phyloP scores from a whole-genome alignment of 1,140 invertebrate genomes.

The Scaptomyza montana region DNA sequence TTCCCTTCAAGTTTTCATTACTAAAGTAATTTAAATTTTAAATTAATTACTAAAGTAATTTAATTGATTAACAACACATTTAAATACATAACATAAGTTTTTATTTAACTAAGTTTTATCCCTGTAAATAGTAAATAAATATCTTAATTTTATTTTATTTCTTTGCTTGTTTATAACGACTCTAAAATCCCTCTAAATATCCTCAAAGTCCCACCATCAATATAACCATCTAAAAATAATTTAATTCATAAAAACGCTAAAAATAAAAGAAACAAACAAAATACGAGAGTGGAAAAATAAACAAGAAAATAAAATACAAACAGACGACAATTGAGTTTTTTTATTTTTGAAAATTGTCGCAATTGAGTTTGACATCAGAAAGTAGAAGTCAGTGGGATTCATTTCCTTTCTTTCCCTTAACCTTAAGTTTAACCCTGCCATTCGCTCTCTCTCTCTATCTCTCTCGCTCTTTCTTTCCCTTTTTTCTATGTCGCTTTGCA shows the following conservation, averaged over 20 bases:
- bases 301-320: constrained; percentile 6
- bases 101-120: neutral
- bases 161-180: too few species aligned
- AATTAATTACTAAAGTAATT: too few species aligned
- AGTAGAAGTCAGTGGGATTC: constrained; percentile 13
- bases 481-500: constrained; percentile 15
- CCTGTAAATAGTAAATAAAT: too few species aligned
- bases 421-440: neutral
- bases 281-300: constrained; percentile 9
- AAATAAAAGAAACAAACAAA: constrained; percentile 13
- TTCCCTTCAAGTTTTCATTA: too few species aligned
- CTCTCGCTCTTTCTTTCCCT: neutral
- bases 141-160: too few species aligned
- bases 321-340: constrained; percentile 21
- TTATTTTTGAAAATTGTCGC: neutral
- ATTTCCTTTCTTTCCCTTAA: constrained; percentile 2
- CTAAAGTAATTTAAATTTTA: too few species aligned
- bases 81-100: too few species aligned
- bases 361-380: constrained; percentile 2
- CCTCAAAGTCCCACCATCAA: neutral
- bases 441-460: too few species aligned
- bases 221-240: constrained; percentile 11
- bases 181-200: neutral
- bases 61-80: too few species aligned
- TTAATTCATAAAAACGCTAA: constrained; percentile 41